Evolutionary conservation across 1,140 invertebrate species (phyloP).

Genomic region (Lasioglossum baleicum): DNA sequence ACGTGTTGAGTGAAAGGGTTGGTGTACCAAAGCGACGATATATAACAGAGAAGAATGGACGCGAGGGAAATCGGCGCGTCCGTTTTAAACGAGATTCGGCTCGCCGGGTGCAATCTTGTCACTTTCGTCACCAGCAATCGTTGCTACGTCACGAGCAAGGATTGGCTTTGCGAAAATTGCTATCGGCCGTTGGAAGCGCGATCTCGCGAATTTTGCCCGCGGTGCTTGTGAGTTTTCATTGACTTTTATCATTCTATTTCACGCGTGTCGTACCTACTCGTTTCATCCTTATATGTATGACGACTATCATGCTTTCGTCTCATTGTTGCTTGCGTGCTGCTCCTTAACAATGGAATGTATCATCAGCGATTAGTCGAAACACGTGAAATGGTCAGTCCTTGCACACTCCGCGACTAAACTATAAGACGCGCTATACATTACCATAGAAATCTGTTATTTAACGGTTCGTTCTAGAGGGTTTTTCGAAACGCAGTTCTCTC

Average conservation of each 20-base stretch:
- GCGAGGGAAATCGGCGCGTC: conserved; percentile 65
- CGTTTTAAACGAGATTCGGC: conserved; percentile 66
- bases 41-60: conserved; percentile 64
- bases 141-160: conserved; percentile 73
- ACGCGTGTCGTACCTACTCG: no score
- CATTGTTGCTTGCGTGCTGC: no score
- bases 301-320: no score
- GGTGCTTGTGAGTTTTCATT: conserved; percentile 67
- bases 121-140: conserved; percentile 77
- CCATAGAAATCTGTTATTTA: no score
- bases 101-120: conserved; percentile 73
- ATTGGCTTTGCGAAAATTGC: conserved; percentile 74
- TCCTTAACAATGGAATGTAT: no score
- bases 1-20: neutral
- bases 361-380: no score
- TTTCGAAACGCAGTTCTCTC: no score
- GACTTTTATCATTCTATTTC: neutral
- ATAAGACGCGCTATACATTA: no score
- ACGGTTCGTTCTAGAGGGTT: no score
- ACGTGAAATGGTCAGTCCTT: no score
- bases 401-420: no score
- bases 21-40: conserved; percentile 36
- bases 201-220: conserved; percentile 48
- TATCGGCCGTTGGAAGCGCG: conserved; percentile 57
- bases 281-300: no score